Conservation (phyloP, 2,113 vertebrate genomes). For the Anguilla rostrata region DNA sequence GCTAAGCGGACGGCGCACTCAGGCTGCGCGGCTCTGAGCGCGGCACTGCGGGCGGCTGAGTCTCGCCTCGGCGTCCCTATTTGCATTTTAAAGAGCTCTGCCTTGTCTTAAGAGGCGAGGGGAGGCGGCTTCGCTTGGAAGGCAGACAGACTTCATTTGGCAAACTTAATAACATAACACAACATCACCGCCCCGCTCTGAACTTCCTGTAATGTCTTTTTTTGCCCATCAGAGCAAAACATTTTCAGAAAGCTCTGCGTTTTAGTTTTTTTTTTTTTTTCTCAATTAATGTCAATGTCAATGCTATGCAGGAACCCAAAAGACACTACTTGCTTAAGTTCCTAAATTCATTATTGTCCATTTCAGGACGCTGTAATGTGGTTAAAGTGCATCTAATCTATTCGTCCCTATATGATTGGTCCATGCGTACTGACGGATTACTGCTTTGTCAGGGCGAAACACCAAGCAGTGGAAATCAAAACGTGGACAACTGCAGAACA, state of each 20-base stretch:
- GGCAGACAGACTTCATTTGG: neutral
- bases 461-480: too few relatives aligned
- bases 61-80: neutral
- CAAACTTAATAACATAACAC: neutral
- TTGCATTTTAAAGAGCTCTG: neutral
- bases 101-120: neutral
- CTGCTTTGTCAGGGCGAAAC: too few relatives aligned
- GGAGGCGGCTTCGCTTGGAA: neutral
- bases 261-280: too few relatives aligned
- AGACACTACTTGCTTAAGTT: neutral
- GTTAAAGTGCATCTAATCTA: neutral
- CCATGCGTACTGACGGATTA: too few relatives aligned
- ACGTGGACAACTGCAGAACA: too few relatives aligned
- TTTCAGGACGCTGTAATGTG: neutral
- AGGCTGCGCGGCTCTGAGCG: neutral
- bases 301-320: neutral
- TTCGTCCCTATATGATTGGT: too few relatives aligned
- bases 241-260: neutral
- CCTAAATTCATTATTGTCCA: neutral
- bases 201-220: neutral
- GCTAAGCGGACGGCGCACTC: neutral
- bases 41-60: neutral
- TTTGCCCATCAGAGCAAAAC: neutral
- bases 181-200: neutral
- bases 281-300: too few relatives aligned